A percentile compares a stretch with the other conserved stretches of the same genome.
Conservation (phyloP, 2,113 vertebrate genomes). For the Aramus guarauna region DNA sequence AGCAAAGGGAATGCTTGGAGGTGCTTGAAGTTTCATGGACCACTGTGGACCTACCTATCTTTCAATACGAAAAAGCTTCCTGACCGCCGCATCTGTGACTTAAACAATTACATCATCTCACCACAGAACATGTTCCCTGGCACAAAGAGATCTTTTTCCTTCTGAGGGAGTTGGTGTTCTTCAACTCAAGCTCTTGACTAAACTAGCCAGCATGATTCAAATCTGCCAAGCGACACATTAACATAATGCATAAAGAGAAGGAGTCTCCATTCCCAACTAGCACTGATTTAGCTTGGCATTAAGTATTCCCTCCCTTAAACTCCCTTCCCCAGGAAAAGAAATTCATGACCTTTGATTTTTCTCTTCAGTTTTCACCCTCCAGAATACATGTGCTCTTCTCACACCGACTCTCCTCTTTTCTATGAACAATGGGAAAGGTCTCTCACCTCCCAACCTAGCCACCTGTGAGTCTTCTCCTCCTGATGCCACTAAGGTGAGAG, state of each 20-base stretch:
- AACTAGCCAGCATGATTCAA: conserved; percentile 54
- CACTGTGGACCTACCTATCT: background rate
- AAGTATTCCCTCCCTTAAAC: background rate
- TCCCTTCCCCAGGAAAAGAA: conserved; percentile 12
- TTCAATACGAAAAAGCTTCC: background rate
- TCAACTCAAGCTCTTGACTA: conserved; percentile 50
- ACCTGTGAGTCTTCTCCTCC: background rate
- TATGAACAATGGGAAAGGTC: background rate
- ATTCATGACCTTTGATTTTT: background rate
- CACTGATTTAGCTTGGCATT: conserved; percentile 60
- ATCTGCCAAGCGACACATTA: conserved; percentile 70
- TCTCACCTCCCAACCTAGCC: background rate
- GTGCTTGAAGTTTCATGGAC: background rate
- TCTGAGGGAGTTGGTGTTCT: conserved; percentile 70
- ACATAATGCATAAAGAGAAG: conserved; percentile 51
- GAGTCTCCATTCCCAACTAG: conserved; percentile 60
- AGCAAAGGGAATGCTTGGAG: background rate
- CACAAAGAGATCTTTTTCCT: conserved; percentile 68
- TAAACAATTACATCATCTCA: conserved; percentile 66
- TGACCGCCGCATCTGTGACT: conserved; percentile 20
- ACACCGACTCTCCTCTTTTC: background rate
- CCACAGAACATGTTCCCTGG: conserved; percentile 61
- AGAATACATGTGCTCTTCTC: background rate
- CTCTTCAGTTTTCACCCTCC: background rate
- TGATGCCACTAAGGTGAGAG: background rate